phyloP scores from a whole-genome alignment of 2,113 vertebrate species.

The Ceyx cyanopectus region DNA sequence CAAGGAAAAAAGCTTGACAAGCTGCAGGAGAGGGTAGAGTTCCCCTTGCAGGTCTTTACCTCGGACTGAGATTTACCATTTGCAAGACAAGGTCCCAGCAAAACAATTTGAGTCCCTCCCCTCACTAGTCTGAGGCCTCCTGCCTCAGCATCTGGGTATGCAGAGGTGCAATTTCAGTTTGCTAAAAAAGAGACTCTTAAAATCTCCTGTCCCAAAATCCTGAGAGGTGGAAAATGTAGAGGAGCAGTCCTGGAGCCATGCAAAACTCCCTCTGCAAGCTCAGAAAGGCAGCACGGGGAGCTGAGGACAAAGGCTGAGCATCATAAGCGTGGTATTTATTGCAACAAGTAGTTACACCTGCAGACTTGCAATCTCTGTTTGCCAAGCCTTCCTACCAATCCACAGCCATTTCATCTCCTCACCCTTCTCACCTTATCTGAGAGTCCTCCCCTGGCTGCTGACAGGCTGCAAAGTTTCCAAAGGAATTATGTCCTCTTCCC shows the following conservation, averaged over 20 bases:
- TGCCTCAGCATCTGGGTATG: not conserved
- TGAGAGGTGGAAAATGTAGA: not conserved
- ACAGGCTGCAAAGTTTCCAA: not conserved
- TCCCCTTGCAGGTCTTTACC: not conserved
- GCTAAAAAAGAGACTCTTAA: not conserved
- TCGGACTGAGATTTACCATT: not conserved
- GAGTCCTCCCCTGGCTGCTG: not conserved
- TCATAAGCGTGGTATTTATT: not conserved
- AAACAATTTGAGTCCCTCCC: not conserved
- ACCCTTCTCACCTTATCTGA: not conserved
- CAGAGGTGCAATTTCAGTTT: not conserved
- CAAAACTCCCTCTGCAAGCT: not conserved
- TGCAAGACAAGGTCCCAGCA: not conserved
- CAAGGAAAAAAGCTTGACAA: accelerated
- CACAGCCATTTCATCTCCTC: not conserved
- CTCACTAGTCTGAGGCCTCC: not conserved
- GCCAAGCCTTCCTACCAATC: not conserved
- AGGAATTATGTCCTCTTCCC: not conserved
- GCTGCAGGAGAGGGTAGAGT: not conserved
- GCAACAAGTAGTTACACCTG: not conserved
- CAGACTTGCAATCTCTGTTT: not conserved
- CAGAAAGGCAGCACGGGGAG: not conserved
- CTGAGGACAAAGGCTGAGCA: accelerated
- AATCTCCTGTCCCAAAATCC: not conserved
- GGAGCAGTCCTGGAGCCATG: accelerated